A percentile compares a stretch with the other conserved stretches of the same genome.
phyloP scores from a whole-genome alignment of 2,113 vertebrate species.

The Neodontobutis hainanensis region DNA sequence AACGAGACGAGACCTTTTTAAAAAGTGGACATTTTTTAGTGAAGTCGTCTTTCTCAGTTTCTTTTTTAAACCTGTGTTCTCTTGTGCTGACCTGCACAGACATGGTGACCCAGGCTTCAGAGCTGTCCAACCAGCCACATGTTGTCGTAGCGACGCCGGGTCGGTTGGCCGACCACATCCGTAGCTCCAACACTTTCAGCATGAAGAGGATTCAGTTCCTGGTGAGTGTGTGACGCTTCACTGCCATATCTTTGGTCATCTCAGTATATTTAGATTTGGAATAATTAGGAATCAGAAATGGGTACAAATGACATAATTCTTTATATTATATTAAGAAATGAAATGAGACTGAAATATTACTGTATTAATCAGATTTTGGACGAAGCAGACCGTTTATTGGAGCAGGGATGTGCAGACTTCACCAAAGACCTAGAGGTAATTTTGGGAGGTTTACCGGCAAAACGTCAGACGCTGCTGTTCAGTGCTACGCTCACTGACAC shows the following conservation, averaged over 20 bases:
- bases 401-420: constrained; percentile 93
- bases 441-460: constrained; percentile 76
- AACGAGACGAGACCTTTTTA: no score
- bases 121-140: constrained; percentile 89
- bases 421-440: constrained; percentile 90
- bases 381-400: constrained; percentile 90
- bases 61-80: not conserved
- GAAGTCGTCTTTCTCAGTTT: not conserved
- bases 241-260: not conserved
- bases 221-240: constrained; percentile 69
- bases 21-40: not conserved
- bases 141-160: constrained; percentile 92
- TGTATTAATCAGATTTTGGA: constrained; percentile 86
- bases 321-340: no score
- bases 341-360: not conserved
- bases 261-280: no score
- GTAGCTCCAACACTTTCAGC: constrained; percentile 89
- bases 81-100: constrained; percentile 71
- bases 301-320: no score
- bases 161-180: constrained; percentile 90
- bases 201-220: constrained; percentile 86
- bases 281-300: no score
- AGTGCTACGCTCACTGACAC: constrained; percentile 93
- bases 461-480: constrained; percentile 90
- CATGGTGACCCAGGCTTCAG: constrained; percentile 89